Percentiles rank a stretch among this genome's conserved stretches.
phyloP scores from a whole-genome alignment of 64 coral and sea anemone genomes.

The Trachythela sp. region DNA sequence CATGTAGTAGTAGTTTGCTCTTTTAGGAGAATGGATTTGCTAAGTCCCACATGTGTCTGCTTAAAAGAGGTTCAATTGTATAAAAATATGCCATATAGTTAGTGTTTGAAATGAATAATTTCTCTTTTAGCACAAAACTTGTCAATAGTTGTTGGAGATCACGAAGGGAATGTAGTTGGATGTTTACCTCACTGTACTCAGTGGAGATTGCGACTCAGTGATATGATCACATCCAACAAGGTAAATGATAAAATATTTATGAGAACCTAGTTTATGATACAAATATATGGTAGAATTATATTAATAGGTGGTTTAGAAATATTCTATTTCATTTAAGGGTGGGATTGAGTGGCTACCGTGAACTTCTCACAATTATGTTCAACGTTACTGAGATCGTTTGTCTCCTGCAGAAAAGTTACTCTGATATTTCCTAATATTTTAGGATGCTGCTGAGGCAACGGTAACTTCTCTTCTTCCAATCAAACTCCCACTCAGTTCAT shows the following conservation, averaged over 20 bases:
- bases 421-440: background rate
- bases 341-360: too few species aligned
- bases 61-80: too few species aligned
- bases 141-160: constrained; percentile 68
- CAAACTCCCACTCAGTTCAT: constrained; percentile 35
- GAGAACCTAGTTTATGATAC: background rate
- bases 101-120: too few species aligned
- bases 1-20: too few species aligned
- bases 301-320: too few species aligned
- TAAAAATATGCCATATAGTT: background rate
- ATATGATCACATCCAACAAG: constrained; percentile 36
- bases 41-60: too few species aligned
- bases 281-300: too few species aligned
- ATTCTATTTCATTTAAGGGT: too few species aligned
- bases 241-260: background rate
- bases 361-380: too few species aligned
- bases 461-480: constrained; percentile 46
- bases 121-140: constrained; percentile 59
- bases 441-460: constrained; percentile 1
- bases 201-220: constrained; percentile 63
- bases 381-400: too few species aligned
- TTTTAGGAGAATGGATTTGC: too few species aligned
- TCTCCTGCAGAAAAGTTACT: too few species aligned
- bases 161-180: constrained; percentile 56
- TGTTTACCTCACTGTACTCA: constrained; percentile 61